Evolutionary conservation across 1,140 invertebrate genomes (phyloP).

Genomic region (Proctacanthus coquilletti): DNA sequence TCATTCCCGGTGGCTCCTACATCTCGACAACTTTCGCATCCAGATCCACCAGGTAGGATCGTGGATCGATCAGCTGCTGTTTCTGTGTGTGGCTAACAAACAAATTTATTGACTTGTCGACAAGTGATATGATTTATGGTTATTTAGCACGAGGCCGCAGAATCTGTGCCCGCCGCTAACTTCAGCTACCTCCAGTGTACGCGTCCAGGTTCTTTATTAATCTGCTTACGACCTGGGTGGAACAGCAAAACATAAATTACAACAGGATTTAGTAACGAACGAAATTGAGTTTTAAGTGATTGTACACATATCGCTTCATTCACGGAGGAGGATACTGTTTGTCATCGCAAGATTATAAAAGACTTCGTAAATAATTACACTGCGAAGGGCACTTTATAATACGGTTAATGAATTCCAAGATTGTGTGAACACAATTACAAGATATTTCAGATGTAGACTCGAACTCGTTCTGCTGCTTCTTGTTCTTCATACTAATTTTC

Average conservation of each 20-base stretch:
- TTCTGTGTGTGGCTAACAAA: constrained; percentile 5
- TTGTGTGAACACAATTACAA: too few species aligned
- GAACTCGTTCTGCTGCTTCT: too few species aligned
- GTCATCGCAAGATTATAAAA: too few species aligned
- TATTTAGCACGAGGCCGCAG: constrained; percentile 7
- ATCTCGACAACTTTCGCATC: too few species aligned
- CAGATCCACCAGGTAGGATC: too few species aligned
- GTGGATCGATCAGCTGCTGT: too few species aligned
- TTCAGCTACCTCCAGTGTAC: not conserved
- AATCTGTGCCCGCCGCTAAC: not conserved
- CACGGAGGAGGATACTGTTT: not conserved
- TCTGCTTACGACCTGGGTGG: constrained; percentile 1
- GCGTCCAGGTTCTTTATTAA: constrained; percentile 1
- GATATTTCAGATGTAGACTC: too few species aligned
- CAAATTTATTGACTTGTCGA: constrained; percentile 11
- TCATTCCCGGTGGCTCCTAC: too few species aligned
- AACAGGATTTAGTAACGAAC: constrained; percentile 1
- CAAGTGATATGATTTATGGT: constrained; percentile 12
- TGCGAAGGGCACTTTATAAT: too few species aligned
- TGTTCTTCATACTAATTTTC: too few species aligned
- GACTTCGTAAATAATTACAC: too few species aligned
- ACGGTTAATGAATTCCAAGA: too few species aligned
- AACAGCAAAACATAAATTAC: constrained; percentile 3
- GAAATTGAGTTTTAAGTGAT: constrained; percentile 4
- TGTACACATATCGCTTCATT: not conserved